phyloP scores from a whole-genome alignment of 2,888 invertebrate species.

The Andrena hattorfiana region DNA sequence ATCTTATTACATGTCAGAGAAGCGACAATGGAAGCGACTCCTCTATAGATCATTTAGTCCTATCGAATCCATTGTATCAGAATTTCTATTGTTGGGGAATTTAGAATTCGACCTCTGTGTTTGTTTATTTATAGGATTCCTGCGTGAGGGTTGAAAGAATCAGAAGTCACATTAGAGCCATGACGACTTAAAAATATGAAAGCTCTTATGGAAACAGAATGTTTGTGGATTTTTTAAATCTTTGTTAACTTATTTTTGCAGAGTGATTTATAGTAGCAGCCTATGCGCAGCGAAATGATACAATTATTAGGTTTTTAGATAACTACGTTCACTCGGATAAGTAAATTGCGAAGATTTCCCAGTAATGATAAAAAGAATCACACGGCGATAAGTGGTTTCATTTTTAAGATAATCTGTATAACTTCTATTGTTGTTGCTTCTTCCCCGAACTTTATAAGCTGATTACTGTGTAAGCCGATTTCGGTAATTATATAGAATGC shows the following conservation, averaged over 20 bases:
- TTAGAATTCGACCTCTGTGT: not conserved
- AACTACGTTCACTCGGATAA: too few relatives aligned
- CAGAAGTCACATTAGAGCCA: too few relatives aligned
- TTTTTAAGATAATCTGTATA: constrained; percentile 16
- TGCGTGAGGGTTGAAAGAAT: too few relatives aligned
- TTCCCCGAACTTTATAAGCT: constrained; percentile 12
- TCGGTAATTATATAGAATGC: constrained; percentile 21
- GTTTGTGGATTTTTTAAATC: too few relatives aligned
- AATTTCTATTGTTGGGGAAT: not conserved
- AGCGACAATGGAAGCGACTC: not conserved
- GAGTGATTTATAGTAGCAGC: too few relatives aligned
- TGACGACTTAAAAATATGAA: too few relatives aligned
- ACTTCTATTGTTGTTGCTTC: not conserved
- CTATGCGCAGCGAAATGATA: too few relatives aligned
- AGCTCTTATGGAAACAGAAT: too few relatives aligned
- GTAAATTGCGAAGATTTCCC: too few relatives aligned
- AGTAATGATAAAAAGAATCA: not conserved
- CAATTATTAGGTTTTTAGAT: too few relatives aligned
- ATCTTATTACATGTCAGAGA: not conserved
- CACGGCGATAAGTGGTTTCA: not conserved
- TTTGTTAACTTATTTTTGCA: too few relatives aligned
- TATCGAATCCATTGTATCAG: not conserved
- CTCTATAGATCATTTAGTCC: not conserved
- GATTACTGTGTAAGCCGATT: constrained; percentile 35
- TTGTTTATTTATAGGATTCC: too few relatives aligned